A percentile compares a stretch with the other conserved stretches of the same genome.
phyloP scores from a whole-genome alignment of 2,888 invertebrate genomes.

The Alsophila aescularia region DNA sequence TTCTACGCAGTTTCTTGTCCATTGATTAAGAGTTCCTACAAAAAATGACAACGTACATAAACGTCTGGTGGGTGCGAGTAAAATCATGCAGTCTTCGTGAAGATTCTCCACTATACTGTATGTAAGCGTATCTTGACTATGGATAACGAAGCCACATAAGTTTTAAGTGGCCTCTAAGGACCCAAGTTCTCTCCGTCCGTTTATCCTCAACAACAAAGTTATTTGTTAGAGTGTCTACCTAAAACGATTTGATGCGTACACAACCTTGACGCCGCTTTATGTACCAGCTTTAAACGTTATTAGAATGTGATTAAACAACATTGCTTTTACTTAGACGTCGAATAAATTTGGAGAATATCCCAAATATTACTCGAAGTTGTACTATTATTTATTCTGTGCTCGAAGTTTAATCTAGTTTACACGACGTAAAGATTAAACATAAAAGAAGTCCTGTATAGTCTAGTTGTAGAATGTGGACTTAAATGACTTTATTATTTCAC shows the following conservation, averaged over 20 bases:
- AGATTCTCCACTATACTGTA: slow-evolving; percentile 12
- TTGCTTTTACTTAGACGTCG: not conserved
- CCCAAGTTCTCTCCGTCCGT: slow-evolving; percentile 70
- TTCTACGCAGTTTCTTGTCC: too few relatives aligned
- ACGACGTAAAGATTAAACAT: not conserved
- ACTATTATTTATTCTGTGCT: too few relatives aligned
- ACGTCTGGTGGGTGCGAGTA: not conserved
- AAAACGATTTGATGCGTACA: slow-evolving; percentile 66
- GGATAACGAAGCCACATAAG: slow-evolving; percentile 80
- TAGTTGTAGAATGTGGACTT: too few relatives aligned
- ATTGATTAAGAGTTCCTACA: too few relatives aligned
- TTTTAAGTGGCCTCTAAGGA: slow-evolving; percentile 80
- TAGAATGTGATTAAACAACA: slow-evolving; percentile 11
- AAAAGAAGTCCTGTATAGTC: too few relatives aligned
- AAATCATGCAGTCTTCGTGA: not conserved
- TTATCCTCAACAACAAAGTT: slow-evolving; percentile 78
- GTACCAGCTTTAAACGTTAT: slow-evolving; percentile 30
- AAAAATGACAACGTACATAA: too few relatives aligned
- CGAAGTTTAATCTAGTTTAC: not conserved
- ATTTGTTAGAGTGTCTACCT: slow-evolving; percentile 71
- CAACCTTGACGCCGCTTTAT: slow-evolving; percentile 54
- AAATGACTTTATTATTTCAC: too few relatives aligned
- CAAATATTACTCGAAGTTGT: not conserved
- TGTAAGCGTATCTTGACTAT: slow-evolving; percentile 46
- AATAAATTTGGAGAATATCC: not conserved